Evolutionary conservation across 2,113 vertebrate species (phyloP).

Genomic region (Tangachromis dhanisi): DNA sequence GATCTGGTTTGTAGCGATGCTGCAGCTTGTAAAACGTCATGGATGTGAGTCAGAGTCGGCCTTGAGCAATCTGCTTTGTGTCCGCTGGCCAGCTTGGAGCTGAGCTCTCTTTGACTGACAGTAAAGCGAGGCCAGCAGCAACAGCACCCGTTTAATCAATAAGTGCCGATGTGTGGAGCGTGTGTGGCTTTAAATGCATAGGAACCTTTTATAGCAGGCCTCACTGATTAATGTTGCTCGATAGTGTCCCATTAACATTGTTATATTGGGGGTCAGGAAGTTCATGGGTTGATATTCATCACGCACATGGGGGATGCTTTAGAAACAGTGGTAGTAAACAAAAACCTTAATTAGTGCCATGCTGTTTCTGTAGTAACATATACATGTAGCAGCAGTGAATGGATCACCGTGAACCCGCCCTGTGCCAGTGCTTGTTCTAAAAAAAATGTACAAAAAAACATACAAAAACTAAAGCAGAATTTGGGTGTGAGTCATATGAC

Average conservation of each 20-base stretch:
- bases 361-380: background rate
- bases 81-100: background rate
- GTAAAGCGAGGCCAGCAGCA: background rate
- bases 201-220: constrained; percentile 15
- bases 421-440: background rate
- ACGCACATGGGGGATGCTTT: background rate
- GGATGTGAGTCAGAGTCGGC: background rate
- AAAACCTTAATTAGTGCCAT: background rate
- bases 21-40: background rate
- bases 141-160: constrained; percentile 18
- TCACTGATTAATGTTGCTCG: constrained; percentile 35
- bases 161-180: constrained; percentile 15
- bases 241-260: constrained; percentile 4
- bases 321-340: background rate
- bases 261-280: constrained; percentile 3
- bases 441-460: background rate
- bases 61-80: background rate
- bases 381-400: background rate
- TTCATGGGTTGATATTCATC: background rate
- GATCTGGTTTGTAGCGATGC: background rate
- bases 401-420: background rate
- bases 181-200: constrained; percentile 17
- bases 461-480: background rate
- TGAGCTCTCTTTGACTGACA: constrained; percentile 25
- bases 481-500: background rate